Conservation (phyloP, 2,888 invertebrate species). For the Melikaiella ostensackeni region DNA sequence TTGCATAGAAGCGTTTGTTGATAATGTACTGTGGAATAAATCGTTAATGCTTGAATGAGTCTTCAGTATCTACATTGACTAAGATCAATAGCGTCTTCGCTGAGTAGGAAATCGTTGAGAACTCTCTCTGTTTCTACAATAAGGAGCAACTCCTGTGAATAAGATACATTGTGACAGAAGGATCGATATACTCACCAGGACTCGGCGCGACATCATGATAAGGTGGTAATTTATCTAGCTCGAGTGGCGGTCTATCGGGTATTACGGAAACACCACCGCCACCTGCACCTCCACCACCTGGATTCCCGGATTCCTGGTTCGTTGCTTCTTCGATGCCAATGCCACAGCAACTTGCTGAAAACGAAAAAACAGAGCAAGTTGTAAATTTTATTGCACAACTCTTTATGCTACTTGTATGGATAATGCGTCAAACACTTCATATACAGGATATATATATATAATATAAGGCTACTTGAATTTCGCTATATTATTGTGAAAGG, state of each 20-base stretch:
- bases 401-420: background rate
- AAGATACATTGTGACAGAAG: conserved; percentile 28
- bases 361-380: conserved; percentile 46
- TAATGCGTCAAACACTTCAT: background rate
- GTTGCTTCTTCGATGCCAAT: conserved; percentile 70
- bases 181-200: conserved; percentile 68
- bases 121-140: conserved; percentile 30
- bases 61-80: conserved; percentile 19
- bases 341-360: conserved; percentile 73
- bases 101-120: background rate
- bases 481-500: conserved; percentile 42
- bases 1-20: background rate
- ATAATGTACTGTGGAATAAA: background rate
- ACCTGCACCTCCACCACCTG: conserved; percentile 66
- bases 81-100: conserved; percentile 12
- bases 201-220: conserved; percentile 76
- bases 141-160: conserved; percentile 16
- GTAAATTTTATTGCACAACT: background rate
- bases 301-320: conserved; percentile 68
- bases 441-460: background rate
- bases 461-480: conserved; percentile 44
- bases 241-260: conserved; percentile 75
- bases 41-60: conserved; percentile 8
- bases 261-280: conserved; percentile 74
- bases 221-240: conserved; percentile 75